Conservation (phyloP, 1,140 invertebrate genomes). For the Trichonephila clavata region DNA sequence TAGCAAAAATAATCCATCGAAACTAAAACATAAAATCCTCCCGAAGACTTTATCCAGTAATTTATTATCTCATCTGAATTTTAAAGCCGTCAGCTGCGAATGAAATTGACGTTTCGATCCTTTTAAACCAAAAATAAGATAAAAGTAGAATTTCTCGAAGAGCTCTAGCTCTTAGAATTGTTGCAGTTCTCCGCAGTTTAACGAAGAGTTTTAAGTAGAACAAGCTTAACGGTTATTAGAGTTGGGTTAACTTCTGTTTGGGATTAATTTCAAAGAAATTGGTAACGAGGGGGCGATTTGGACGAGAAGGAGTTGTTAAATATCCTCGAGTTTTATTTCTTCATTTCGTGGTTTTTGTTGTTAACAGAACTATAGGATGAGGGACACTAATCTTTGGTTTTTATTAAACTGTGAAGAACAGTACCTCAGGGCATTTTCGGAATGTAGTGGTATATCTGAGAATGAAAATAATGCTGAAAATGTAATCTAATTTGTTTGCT, state of each 20-base stretch:
- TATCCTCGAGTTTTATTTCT: neutral
- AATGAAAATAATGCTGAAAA: no score
- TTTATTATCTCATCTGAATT: neutral
- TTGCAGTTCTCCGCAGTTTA: neutral
- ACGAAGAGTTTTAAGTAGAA: neutral
- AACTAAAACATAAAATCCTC: no score
- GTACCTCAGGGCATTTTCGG: no score
- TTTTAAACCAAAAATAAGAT: neutral
- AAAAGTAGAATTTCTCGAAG: neutral
- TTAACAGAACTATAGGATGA: neutral
- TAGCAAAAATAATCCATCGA: no score
- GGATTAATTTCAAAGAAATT: conserved; percentile 17
- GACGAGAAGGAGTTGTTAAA: neutral
- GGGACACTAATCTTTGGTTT: neutral
- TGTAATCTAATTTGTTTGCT: no score
- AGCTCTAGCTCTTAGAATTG: neutral
- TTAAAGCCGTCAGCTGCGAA: neutral
- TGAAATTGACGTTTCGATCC: neutral
- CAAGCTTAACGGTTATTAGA: neutral
- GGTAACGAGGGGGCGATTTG: neutral
- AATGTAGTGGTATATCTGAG: no score
- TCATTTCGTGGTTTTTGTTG: neutral
- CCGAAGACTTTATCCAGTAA: no score
- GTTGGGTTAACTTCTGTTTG: neutral
- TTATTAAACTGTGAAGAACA: no score